Evolutionary conservation across 2,797 vertebrate species (phyloP).

Genomic region (Gila robusta): DNA sequence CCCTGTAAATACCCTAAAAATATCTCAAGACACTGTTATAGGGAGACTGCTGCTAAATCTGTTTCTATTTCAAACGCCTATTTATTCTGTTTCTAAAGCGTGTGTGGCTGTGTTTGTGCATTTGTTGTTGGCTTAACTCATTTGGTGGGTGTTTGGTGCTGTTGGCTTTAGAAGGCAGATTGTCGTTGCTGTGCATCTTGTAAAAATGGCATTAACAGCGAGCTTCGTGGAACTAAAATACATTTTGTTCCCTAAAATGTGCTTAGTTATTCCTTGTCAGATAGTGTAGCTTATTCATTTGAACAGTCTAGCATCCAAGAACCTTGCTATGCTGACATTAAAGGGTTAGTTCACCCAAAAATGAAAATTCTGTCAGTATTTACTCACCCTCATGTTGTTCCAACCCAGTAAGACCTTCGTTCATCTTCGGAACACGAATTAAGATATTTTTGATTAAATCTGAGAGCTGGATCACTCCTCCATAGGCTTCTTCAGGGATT

Average conservation of each 20-base stretch:
- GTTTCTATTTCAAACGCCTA: conserved; percentile 24
- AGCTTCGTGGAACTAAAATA: conserved; percentile 26
- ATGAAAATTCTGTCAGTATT: too few relatives aligned
- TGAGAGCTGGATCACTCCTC: too few relatives aligned
- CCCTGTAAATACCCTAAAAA: conserved; percentile 20
- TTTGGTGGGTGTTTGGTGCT: conserved; percentile 27
- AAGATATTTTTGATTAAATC: too few relatives aligned
- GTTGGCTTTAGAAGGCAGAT: conserved; percentile 43
- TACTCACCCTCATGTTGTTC: too few relatives aligned
- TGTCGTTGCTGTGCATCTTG: conserved; percentile 38
- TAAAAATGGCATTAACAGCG: conserved; percentile 27
- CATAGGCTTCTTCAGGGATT: too few relatives aligned
- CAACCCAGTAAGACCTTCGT: too few relatives aligned
- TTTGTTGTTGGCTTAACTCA: conserved; percentile 35
- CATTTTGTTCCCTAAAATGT: conserved; percentile 35
- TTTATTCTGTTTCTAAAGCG: conserved; percentile 24
- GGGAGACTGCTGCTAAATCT: conserved; percentile 30
- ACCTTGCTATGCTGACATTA: conserved; percentile 14
- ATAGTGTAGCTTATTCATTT: conserved; percentile 29
- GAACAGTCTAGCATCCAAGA: conserved; percentile 29
- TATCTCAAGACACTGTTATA: conserved; percentile 37
- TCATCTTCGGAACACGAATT: too few relatives aligned
- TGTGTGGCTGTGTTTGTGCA: conserved; percentile 34
- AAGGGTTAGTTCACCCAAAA: too few relatives aligned
- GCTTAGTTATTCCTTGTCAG: neutral